A percentile compares a stretch with the other conserved stretches of the same genome.
Conservation (phyloP, 2,888 invertebrate genomes). For the Melinaea menophilus region DNA sequence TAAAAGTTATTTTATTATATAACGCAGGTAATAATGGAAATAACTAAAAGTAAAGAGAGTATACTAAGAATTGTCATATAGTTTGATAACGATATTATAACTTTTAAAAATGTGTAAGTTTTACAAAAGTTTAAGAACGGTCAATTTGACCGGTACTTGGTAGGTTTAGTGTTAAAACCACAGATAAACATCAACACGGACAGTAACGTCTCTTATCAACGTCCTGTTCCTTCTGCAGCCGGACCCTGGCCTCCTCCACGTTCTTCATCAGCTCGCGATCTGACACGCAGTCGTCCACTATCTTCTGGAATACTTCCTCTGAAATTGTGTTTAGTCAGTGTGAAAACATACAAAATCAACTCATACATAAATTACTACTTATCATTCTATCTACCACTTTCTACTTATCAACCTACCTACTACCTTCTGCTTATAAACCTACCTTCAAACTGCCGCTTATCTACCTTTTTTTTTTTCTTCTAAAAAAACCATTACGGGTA, state of each 20-base stretch:
- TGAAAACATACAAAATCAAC: too few species aligned
- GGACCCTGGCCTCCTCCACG: slow-evolving; percentile 54
- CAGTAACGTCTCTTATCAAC: slow-evolving; percentile 43
- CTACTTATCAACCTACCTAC: background rate
- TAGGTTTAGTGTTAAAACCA: background rate
- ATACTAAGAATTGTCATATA: too few species aligned
- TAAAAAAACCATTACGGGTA: too few species aligned
- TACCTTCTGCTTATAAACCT: slow-evolving; percentile 36
- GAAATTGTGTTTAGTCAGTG: slow-evolving; percentile 35
- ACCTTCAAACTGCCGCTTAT: slow-evolving; percentile 78
- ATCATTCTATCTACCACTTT: background rate
- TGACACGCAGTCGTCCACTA: slow-evolving; percentile 66
- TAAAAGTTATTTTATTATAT: too few species aligned
- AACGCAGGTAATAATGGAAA: too few species aligned
- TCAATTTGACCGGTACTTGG: too few species aligned
- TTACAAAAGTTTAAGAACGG: too few species aligned
- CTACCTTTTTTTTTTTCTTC: too few species aligned
- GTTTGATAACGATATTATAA: too few species aligned
- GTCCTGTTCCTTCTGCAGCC: slow-evolving; percentile 50
- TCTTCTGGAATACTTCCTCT: slow-evolving; percentile 72
- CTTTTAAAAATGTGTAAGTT: too few species aligned
- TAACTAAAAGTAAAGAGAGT: too few species aligned
- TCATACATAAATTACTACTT: too few species aligned
- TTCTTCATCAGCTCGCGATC: slow-evolving; percentile 53
- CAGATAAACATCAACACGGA: slow-evolving; percentile 37